phyloP scores from a whole-genome alignment of 1,140 invertebrate species.

The Meteorus sp. region DNA sequence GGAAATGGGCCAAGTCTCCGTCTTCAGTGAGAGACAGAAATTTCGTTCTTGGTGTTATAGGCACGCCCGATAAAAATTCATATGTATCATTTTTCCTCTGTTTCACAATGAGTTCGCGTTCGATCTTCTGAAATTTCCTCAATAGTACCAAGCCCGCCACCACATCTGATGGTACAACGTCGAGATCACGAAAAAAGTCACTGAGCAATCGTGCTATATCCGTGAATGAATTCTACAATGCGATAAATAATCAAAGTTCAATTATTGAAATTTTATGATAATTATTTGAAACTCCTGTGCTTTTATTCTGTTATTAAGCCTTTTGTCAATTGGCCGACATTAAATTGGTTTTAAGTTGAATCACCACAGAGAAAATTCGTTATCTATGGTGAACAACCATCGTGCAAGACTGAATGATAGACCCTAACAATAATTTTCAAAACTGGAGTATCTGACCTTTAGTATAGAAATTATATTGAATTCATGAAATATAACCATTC shows the following conservation, averaged over 20 bases:
- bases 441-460: too few relatives aligned
- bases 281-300: too few relatives aligned
- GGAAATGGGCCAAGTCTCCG: slow-evolving; percentile 72
- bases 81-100: slow-evolving; percentile 85
- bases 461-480: too few relatives aligned
- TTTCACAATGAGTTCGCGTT: slow-evolving; percentile 76
- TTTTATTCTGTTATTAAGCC: too few relatives aligned
- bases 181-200: slow-evolving; percentile 87
- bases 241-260: slow-evolving; percentile 1
- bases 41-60: slow-evolving; percentile 80
- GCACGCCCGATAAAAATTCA: slow-evolving; percentile 86
- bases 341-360: too few relatives aligned
- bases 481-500: too few relatives aligned
- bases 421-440: too few relatives aligned
- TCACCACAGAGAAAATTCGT: too few relatives aligned
- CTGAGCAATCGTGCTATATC: slow-evolving; percentile 85
- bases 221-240: slow-evolving; percentile 77
- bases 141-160: slow-evolving; percentile 83
- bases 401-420: too few relatives aligned
- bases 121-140: slow-evolving; percentile 80
- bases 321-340: too few relatives aligned
- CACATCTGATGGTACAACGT: slow-evolving; percentile 91
- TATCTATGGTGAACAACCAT: too few relatives aligned
- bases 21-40: slow-evolving; percentile 84
- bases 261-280: background rate